Evolutionary conservation across 2,888 invertebrate species (phyloP), one percentile per base, ranked within the genome.

Genomic region (Aricia artaxerxes): DNA sequence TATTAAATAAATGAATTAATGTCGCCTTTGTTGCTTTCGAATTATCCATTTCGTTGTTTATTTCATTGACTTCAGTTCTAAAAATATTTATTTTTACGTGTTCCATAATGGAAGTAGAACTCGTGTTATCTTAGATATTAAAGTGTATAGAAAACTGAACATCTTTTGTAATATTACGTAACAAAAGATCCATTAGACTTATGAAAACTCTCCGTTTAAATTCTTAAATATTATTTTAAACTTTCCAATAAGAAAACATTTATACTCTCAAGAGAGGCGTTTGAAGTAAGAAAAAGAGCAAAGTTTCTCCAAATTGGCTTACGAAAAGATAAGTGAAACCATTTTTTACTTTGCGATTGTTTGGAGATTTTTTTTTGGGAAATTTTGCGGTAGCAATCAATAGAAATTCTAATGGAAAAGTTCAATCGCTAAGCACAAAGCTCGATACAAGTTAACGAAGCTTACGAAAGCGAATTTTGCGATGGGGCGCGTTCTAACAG

Each of bases 361-460:
- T 87, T 86, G 83, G 85, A 84, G 86, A 88, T 89, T 13, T 91
- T 91, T 91, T 91, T 92, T 89, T 90, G 88, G 90, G 86, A 85
- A 90, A 92, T 93, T 93, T 90, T 88, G 91, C 89, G 91, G 91
- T 92, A 91, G 90, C 90, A 89, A 92, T 92, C 91, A 90, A 92
- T 92, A 89, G 89, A 86, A 88, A 88, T 84, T 86, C 90, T 94
- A 93, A 94, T 93, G 91, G 91, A 91, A 93, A 94, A 94, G 93
- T 93, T 94, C 92, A 92, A 92, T 92, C 91, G 88, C 90, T 87
- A 92, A 91, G 91, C 92, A 93, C 92, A 93, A 92, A 93, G 91
- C 88, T 86, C 87, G 91, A 91, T 90, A 92, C 90, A 93, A 93
- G 91, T 92, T 92, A 94, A 92, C 92, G 92, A 93, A 91, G 91